phyloP scores from a whole-genome alignment of 1,140 invertebrate species.

The Drosophila eugracilis region DNA sequence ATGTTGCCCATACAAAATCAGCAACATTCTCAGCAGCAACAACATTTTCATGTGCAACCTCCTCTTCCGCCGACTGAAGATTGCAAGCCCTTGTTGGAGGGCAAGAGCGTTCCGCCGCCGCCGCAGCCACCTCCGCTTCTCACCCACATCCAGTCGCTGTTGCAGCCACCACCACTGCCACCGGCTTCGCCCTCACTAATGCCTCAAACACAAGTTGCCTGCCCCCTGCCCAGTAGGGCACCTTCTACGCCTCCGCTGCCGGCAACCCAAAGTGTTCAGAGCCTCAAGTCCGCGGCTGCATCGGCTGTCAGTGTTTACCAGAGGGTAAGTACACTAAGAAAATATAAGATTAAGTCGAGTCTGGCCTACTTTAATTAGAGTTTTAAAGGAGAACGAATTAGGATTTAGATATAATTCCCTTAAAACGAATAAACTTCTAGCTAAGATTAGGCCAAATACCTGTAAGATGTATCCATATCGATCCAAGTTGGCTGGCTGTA shows the following conservation, averaged over 20 bases:
- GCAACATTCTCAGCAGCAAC: slow-evolving; percentile 14
- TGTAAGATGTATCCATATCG: slow-evolving; percentile 1
- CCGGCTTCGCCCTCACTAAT: slow-evolving; percentile 1
- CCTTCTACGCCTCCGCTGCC: slow-evolving; percentile 31
- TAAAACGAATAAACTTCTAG: too few species aligned
- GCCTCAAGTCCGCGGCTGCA: slow-evolving; percentile 59
- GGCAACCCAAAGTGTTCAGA: slow-evolving; percentile 25
- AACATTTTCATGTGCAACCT: neutral
- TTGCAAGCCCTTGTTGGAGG: slow-evolving; percentile 16
- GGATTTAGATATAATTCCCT: too few species aligned
- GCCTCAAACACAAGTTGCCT: slow-evolving; percentile 8
- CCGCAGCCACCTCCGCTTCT: slow-evolving; percentile 46
- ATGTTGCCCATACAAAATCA: slow-evolving; percentile 46
- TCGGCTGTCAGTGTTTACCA: slow-evolving; percentile 61
- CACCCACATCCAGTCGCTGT: slow-evolving; percentile 21
- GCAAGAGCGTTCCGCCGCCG: slow-evolving; percentile 46
- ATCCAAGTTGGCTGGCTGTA: slow-evolving; percentile 15
- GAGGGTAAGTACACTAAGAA: slow-evolving; percentile 53
- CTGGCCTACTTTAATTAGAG: too few species aligned
- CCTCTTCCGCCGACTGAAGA: slow-evolving; percentile 21
- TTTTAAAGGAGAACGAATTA: too few species aligned
- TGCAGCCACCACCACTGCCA: slow-evolving; percentile 1
- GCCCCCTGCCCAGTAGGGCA: slow-evolving; percentile 8
- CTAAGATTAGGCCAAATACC: neutral
- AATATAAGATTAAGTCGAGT: too few species aligned